A percentile compares a stretch with the other conserved stretches of the same genome.
phyloP scores from a whole-genome alignment of 2,888 invertebrate genomes.

The Drosophila anomalata region DNA sequence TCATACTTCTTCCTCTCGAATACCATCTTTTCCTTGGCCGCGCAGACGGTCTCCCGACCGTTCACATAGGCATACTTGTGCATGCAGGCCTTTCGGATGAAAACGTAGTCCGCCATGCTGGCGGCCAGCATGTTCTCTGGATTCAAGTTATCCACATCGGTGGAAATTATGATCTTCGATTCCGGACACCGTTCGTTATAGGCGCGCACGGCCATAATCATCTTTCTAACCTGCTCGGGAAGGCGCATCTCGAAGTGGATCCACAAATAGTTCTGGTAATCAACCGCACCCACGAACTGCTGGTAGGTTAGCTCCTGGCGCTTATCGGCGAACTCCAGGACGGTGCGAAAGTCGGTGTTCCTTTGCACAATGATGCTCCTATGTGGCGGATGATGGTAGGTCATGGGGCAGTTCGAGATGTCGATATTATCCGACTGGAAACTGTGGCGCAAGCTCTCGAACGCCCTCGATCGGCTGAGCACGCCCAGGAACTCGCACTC shows the following conservation, averaged over 20 bases:
- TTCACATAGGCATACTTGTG: conserved; percentile 84
- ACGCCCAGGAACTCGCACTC: conserved; percentile 86
- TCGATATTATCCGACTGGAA: conserved; percentile 85
- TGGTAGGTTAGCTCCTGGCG: conserved; percentile 83
- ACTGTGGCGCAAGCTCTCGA: conserved; percentile 84
- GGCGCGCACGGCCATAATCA: conserved; percentile 85
- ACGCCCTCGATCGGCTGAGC: conserved; percentile 84
- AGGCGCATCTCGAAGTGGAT: conserved; percentile 88
- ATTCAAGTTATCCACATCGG: conserved; percentile 86
- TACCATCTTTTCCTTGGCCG: conserved; percentile 78
- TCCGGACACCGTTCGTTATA: conserved; percentile 82
- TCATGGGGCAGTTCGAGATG: conserved; percentile 85
- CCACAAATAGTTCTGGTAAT: conserved; percentile 86
- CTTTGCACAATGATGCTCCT: conserved; percentile 86
- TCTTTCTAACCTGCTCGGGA: conserved; percentile 85
- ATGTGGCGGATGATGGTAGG: conserved; percentile 84
- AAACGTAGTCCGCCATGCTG: conserved; percentile 85
- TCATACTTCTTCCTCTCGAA: conserved; percentile 17
- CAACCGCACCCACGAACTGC: conserved; percentile 84
- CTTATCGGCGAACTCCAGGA: conserved; percentile 86
- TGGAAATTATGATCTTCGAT: conserved; percentile 84
- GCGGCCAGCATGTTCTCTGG: conserved; percentile 84
- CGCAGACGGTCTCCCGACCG: conserved; percentile 85
- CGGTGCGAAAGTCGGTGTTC: conserved; percentile 85
- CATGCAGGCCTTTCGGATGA: conserved; percentile 87